These are phyloP conservation scores for Calliopsis andreniformis DNA, from an alignment of 1,140 invertebrate genomes.

Conservation along the genomic window DNA sequence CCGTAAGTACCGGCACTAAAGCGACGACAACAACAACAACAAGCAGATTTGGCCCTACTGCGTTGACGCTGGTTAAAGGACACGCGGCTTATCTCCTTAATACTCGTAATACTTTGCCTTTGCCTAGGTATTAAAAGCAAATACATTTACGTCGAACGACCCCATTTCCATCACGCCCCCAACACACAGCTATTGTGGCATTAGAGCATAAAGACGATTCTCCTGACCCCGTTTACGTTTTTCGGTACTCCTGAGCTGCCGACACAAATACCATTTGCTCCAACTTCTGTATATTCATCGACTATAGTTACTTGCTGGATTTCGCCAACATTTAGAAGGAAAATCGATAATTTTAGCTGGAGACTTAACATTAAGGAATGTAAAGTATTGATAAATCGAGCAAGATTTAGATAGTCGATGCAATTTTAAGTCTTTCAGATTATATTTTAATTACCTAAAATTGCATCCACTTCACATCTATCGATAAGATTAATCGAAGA, in stretches of 20 bases:
- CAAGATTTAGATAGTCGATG: too few relatives aligned
- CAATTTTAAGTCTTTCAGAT: too few relatives aligned
- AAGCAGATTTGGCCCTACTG: constrained; percentile 65
- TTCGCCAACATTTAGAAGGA: background rate
- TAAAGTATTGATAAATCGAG: too few relatives aligned
- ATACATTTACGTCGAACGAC: constrained; percentile 72
- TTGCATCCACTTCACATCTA: too few relatives aligned
- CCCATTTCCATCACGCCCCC: constrained; percentile 47
- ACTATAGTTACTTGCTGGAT: background rate
- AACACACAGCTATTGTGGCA: constrained; percentile 30
- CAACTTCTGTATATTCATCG: background rate
- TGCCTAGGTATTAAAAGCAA: constrained; percentile 72
- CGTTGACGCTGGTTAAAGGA: constrained; percentile 57
- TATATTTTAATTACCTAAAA: too few relatives aligned
- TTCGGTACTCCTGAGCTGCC: constrained; percentile 34
- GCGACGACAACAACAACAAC: constrained; percentile 58
- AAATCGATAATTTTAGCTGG: background rate
- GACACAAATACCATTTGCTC: constrained; percentile 11
- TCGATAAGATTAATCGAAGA: too few relatives aligned
- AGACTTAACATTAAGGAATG: too few relatives aligned
- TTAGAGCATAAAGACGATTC: constrained; percentile 59
- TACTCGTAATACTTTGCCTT: constrained; percentile 78
- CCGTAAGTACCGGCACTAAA: constrained; percentile 51
- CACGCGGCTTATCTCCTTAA: constrained; percentile 74
- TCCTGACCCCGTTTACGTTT: constrained; percentile 71